Evolutionary conservation across 2,797 vertebrate genomes (phyloP), one percentile per base, ranked within the genome.

Genomic region (Oreochromis mossambicus): DNA sequence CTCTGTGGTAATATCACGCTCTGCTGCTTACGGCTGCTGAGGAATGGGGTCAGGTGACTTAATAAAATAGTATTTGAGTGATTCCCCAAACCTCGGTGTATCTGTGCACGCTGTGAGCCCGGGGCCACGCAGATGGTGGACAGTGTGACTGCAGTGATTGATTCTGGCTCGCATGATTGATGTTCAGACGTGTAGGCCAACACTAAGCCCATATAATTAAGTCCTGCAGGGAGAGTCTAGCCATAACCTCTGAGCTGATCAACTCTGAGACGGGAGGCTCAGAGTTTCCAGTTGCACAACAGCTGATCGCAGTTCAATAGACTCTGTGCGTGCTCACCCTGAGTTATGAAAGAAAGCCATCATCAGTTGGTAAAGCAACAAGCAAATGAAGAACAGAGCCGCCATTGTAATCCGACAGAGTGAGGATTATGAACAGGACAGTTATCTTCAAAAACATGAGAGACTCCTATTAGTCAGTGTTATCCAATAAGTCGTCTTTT

Each of bases 111-210:
- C 66, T 46, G 41, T 17, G 38, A 58, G 73, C n/a, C 63, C 54
- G 2, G 77, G 5, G 2, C 61, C 70, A 56, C 78, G 83, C 77
- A 87, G 83, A 2, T 29, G 8, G n/a, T 78, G 41, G 32, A 80
- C 80, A 6, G 73, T 66, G 11, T 76, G 84, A 17, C 43, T 32
- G 41, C 55, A 63, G 56, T 86, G 80, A 77, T 82, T 81, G 82
- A 80, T 86, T 50, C 80, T 88, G 26, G 86, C 88, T 5, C 82
- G 77, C 43, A 79, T 63, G 55, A 84, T 29, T 1, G 82, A 86
- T 3, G 81, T 82, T 50, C 86, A 8, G 63, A 84, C 38, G 80
- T 88, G 32, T 1, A 78, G 84, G 84, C 10, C 34, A 82, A 54
- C 82, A 84, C 80, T 15, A 55, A 78, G 21, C 84, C 86, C 51